phyloP scores from a whole-genome alignment of 2,888 invertebrate species.

The Drosophila greeni region DNA sequence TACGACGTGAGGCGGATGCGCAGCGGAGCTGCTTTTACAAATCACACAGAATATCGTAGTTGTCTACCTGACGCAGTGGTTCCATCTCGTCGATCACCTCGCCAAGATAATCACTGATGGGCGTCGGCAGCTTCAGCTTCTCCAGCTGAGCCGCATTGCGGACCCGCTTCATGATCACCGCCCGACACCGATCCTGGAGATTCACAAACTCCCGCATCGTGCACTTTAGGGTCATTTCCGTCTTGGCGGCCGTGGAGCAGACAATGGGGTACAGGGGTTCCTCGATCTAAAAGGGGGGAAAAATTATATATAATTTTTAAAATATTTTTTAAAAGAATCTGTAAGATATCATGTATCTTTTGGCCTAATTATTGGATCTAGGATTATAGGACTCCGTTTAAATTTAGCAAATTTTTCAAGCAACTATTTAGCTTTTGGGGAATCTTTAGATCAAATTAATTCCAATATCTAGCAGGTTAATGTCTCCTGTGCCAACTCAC shows the following conservation, averaged over 20 bases:
- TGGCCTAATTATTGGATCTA: neutral
- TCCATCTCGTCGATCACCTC: slow-evolving; percentile 80
- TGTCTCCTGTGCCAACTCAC: slow-evolving; percentile 50
- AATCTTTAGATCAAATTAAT: no score
- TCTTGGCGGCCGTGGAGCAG: slow-evolving; percentile 87
- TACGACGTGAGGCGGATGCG: neutral
- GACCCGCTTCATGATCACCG: slow-evolving; percentile 82
- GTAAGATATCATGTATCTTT: neutral
- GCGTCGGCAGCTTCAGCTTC: slow-evolving; percentile 81
- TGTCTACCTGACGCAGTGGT: slow-evolving; percentile 77
- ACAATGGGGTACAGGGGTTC: slow-evolving; percentile 85
- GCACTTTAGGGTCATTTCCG: slow-evolving; percentile 84
- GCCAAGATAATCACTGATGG: slow-evolving; percentile 81
- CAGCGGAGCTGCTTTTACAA: slow-evolving; percentile 50
- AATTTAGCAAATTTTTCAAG: no score
- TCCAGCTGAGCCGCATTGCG: slow-evolving; percentile 80
- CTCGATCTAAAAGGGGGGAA: slow-evolving; percentile 75
- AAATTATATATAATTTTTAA: neutral
- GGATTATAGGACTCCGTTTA: neutral
- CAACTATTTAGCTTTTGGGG: no score
- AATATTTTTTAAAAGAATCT: neutral
- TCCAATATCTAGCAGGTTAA: neutral
- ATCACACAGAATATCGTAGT: slow-evolving; percentile 77
- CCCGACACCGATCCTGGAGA: slow-evolving; percentile 84
- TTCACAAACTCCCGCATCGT: slow-evolving; percentile 83